Conservation (phyloP, 2,888 invertebrate species). For the Acanthosepion lycidas region DNA sequence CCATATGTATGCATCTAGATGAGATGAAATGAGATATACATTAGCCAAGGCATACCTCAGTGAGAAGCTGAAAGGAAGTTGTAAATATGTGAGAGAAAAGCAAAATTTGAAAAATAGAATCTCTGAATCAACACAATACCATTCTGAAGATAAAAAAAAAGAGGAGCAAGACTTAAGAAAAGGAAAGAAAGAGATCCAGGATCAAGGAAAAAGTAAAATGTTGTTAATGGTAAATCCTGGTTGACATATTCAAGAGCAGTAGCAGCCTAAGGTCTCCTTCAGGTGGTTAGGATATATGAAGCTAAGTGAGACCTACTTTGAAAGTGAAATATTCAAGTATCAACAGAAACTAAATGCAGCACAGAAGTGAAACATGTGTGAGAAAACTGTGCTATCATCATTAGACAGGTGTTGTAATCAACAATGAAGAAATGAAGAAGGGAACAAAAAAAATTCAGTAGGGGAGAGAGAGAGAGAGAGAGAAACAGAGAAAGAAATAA, state of each 20-base stretch:
- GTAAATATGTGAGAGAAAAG: neutral
- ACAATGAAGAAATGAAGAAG: neutral
- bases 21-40: neutral
- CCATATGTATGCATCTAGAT: neutral
- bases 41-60: neutral
- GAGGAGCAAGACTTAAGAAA: neutral
- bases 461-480: neutral
- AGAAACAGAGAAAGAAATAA: neutral
- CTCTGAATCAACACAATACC: neutral
- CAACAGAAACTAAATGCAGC: neutral
- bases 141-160: neutral
- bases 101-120: neutral
- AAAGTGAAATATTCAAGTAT: neutral
- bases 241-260: neutral
- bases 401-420: neutral
- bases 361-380: neutral
- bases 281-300: neutral
- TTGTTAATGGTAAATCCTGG: conserved; percentile 4
- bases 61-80: neutral
- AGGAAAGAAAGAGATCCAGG: neutral
- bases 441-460: neutral
- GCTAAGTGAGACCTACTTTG: neutral
- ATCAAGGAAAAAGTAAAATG: neutral
- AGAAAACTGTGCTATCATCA: neutral
- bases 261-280: neutral